A percentile compares a stretch with the other conserved stretches of the same genome.
Conservation (phyloP, 53 echinoderm and acorn worm genomes). For the Astropecten irregularis region DNA sequence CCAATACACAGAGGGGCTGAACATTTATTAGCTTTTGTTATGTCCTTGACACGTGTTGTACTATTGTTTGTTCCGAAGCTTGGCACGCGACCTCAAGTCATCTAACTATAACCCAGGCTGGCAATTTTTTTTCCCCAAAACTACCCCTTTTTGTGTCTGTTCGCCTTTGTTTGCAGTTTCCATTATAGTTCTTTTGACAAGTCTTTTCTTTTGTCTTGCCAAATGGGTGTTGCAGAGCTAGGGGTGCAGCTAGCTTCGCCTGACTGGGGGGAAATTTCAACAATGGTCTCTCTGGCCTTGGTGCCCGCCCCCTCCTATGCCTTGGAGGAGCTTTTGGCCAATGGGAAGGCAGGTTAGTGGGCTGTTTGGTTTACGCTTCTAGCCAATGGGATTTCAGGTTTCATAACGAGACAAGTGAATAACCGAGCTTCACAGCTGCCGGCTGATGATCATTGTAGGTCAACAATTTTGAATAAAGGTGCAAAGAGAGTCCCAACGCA, state of each 20-base stretch:
- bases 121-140: constrained; percentile 7
- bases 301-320: neutral
- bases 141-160: constrained; percentile 3
- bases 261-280: neutral
- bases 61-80: constrained; percentile 15
- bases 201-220: neutral
- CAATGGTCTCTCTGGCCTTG: neutral
- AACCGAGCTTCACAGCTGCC: too few species aligned
- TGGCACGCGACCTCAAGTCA: constrained; percentile 40
- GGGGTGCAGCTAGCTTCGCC: neutral
- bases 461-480: too few species aligned
- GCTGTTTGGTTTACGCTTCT: neutral
- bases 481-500: too few species aligned
- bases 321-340: constrained; percentile 10
- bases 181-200: constrained; percentile 1
- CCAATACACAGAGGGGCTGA: constrained; percentile 32
- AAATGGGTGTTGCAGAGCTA: neutral
- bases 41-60: constrained; percentile 37
- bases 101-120: neutral
- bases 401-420: too few species aligned
- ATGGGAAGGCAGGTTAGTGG: constrained; percentile 5
- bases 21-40: constrained; percentile 57
- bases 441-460: too few species aligned
- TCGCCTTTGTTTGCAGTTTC: neutral
- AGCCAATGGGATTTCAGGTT: neutral